Evolutionary conservation across 2,888 invertebrate genomes (phyloP), one percentile per base, ranked within the genome.

Genomic region (Ennomos fuscantarius): DNA sequence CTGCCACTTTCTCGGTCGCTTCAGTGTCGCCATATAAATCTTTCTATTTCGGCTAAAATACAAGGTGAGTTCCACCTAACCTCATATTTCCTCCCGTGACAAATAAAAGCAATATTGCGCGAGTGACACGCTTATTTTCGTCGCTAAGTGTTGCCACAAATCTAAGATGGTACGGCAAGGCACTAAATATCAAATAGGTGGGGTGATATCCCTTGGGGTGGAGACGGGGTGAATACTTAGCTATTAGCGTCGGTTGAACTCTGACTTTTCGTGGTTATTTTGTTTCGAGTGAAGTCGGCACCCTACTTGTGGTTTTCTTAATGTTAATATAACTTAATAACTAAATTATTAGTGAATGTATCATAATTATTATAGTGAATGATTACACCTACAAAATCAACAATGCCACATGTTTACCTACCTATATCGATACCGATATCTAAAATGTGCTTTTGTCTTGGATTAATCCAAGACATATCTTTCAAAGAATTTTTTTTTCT

Each of bases 141-240:
- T 78, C 72, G 77, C 74, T 82, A 84, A 85, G 82, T 83, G 83
- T 76, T 77, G 78, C 81, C 82, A 87, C 84, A 86, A 88, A 86
- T 90, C 87, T 86, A 80, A 89, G 89, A 88, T 89, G 89, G 89
- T 86, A 89, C 90, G 82, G 80, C 85, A 82, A 87, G 89, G 89
- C 68, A 79, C 79, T 89, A 89, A 89, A 88, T 89, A 86, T 84
- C 68, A 75, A 73, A 69, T 65, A 60, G 73, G 73, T 64, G 65
- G 61, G 72, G 74, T 71, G 68, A 62, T 56, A 64, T 76, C 76
- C 78, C 67, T 56, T 55, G 76, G 74, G 82, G 84, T 72, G 80
- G 71, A 74, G 68, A 57, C 69, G 78, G 83, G 83, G 84, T 72
- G 82, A 70, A 74, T 72, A 63, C 72, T 70, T 66, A 70, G 76